Percentiles rank a stretch among this genome's conserved stretches.
phyloP scores from a whole-genome alignment of 1,140 invertebrate genomes.

The Chironomus tepperi region DNA sequence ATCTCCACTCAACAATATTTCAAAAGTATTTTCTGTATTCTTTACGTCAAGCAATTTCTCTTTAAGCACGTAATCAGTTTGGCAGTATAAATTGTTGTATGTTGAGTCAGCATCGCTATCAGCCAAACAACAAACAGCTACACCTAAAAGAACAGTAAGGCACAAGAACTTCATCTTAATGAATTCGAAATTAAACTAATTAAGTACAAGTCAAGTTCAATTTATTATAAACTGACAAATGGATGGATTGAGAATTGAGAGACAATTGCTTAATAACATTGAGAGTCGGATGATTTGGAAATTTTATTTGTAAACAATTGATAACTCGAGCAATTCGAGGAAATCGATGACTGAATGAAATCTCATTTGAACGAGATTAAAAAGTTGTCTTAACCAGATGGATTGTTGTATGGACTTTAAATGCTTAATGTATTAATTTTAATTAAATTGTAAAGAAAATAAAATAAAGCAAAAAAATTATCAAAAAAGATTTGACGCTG shows the following conservation, averaged over 20 bases:
- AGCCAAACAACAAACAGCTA: not conserved
- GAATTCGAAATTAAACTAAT: not conserved
- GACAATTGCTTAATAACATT: not conserved
- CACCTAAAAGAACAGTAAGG: not conserved
- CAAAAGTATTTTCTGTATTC: not conserved
- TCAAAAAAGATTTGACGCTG: constrained; percentile 48
- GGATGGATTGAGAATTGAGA: not conserved
- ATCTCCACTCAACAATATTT: not conserved
- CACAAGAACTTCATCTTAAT: not conserved
- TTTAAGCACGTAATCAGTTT: not conserved
- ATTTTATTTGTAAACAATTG: too few relatives aligned
- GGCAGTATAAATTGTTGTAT: not conserved
- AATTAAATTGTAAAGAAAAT: not conserved
- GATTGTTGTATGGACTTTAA: not conserved
- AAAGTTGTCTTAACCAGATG: not conserved
- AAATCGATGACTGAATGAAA: too few relatives aligned
- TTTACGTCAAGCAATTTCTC: not conserved
- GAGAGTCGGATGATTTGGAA: not conserved
- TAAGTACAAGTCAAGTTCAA: not conserved
- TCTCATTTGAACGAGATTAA: not conserved
- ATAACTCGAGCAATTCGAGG: too few relatives aligned
- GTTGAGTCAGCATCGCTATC: not conserved
- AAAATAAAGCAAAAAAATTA: not conserved
- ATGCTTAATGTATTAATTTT: not conserved
- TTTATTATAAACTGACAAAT: not conserved